Evolutionary conservation across 2,113 vertebrate species (phyloP).

Genomic region (Alligator mississippiensis): DNA sequence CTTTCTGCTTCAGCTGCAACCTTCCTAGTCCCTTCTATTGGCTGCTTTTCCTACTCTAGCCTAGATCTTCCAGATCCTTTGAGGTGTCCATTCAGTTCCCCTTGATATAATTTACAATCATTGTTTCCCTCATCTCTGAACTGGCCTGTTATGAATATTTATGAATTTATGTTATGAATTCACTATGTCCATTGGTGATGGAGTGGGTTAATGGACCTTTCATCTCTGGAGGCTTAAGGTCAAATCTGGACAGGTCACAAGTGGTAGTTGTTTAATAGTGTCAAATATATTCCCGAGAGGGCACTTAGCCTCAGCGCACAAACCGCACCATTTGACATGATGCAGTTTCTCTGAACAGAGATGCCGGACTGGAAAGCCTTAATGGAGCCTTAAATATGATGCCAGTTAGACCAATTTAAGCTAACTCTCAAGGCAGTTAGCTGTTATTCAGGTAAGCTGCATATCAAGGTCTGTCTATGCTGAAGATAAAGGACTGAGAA

Average conservation of each 20-base stretch:
- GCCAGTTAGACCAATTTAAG: not conserved
- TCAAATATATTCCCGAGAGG: not conserved
- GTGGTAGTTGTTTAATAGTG: constrained; percentile 4
- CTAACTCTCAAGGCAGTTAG: not conserved
- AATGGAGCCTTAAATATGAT: rapidly evolving
- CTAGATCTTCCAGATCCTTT: not conserved
- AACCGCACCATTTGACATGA: not conserved
- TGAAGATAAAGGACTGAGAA: not conserved
- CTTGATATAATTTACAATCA: not conserved
- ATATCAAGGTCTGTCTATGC: not conserved
- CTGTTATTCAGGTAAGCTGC: not conserved
- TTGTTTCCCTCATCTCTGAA: not conserved
- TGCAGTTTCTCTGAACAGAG: not conserved
- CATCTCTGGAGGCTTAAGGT: not conserved
- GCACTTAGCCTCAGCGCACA: not conserved
- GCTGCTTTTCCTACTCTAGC: not conserved
- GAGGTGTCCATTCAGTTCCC: not conserved
- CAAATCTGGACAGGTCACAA: not conserved
- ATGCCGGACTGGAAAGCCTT: not conserved
- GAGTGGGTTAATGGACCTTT: not conserved
- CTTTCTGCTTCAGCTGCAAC: not conserved
- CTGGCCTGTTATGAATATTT: not conserved
- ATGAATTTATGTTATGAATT: too few relatives aligned
- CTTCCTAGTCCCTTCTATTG: not conserved
- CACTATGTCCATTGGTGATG: not conserved